Evolutionary conservation across 2,113 vertebrate species (phyloP).

Genomic region (Seriola aureovittata): DNA sequence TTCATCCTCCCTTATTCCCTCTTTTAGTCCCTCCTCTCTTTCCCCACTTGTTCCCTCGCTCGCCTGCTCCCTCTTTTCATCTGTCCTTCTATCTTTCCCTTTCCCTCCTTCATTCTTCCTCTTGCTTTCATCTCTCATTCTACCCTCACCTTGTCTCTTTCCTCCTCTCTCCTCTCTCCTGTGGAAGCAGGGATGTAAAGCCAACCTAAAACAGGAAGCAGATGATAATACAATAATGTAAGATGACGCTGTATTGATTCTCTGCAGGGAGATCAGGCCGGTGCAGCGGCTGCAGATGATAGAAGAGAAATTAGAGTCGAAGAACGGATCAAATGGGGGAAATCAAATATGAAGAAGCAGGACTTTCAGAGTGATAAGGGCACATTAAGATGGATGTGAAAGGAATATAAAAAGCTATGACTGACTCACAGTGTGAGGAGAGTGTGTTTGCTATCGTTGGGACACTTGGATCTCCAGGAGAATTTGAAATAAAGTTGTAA

Average conservation of each 20-base stretch:
- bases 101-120: too few species aligned
- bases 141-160: neutral
- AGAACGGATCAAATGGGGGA: constrained; percentile 22
- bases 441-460: neutral
- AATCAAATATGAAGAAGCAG: constrained; percentile 31
- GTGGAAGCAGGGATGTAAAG: constrained; percentile 46
- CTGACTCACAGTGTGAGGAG: neutral
- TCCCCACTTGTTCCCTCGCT: neutral
- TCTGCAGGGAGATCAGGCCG: constrained; percentile 15
- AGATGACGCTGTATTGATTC: constrained; percentile 54
- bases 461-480: neutral
- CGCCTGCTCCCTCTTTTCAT: neutral
- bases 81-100: neutral
- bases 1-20: neutral
- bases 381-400: constrained; percentile 21
- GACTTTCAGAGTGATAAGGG: constrained; percentile 46
- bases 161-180: neutral
- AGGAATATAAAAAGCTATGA: neutral
- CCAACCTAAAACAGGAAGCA: constrained; percentile 51
- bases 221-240: constrained; percentile 47
- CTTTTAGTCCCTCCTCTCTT: neutral
- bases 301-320: constrained; percentile 38
- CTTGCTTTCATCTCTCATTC: neutral
- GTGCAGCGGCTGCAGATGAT: constrained; percentile 16
- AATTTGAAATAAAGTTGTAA: neutral